Evolutionary conservation across 2,797 vertebrate genomes (phyloP), one percentile per base, ranked within the genome.

Genomic region (Darevskia nairensis): DNA sequence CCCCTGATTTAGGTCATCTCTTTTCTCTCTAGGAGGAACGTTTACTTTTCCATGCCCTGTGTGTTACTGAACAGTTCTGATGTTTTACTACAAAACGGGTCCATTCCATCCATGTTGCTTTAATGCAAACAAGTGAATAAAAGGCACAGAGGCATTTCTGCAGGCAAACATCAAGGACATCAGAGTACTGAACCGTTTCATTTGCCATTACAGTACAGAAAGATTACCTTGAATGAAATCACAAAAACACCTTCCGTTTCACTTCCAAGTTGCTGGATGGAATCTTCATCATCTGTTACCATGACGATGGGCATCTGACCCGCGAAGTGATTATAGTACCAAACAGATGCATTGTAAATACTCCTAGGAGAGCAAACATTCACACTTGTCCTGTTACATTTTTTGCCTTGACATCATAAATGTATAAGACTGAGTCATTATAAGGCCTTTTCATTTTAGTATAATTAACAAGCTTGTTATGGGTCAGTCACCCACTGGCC

Each of bases 321-420:
- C 79, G 96, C 96, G 92, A 98, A 97, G 96, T 99, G 99, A 91
- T 98, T 96, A 59, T 98, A 97, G 94, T 99, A 99, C 99, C 99
- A 99, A 35, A 98, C 98, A 0, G 98, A 98, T 59, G 98, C 98
- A 5, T 96, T 96, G 94, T 99, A 99, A 93, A 99, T 98, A 93
- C 97, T 98, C 97, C 98, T 99, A 90, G 86, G 91, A 94, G 87
- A 95, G 74, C 89, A 94, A 91, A 71, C 7, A 92, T 87, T 72
- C 76, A 50, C 1, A 0, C 71, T 85, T 92, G 13, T 79, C 74
- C 82, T 68, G 83, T 68, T 92, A 87, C 64, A 75, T 32, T 23
- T 89, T 46, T 89, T 88, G 80, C 23, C 50, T 35, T 0, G 6
- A 25, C 5, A n/a, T 2, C 84, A 84, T 3, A 69, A 35, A 89